These are phyloP conservation scores for Cerceris ruficornis DNA, from an alignment of 2,888 invertebrate species.

Conservation along the genomic window DNA sequence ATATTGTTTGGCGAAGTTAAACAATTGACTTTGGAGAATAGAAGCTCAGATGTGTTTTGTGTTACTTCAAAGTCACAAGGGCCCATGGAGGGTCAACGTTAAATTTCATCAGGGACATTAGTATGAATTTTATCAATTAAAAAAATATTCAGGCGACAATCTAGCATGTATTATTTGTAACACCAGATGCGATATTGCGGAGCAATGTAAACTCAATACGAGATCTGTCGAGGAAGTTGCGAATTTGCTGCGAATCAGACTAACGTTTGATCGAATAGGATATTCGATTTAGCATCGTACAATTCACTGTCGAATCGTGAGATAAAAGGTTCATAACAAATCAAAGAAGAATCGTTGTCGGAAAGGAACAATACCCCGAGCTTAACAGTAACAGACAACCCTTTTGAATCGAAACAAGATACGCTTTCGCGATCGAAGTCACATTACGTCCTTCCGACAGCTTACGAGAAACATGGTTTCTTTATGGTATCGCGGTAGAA, in stretches of 20 bases:
- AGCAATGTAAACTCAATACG: too few relatives aligned
- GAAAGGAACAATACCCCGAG: neutral
- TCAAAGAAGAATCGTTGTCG: neutral
- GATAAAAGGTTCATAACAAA: conserved; percentile 4
- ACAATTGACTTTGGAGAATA: too few relatives aligned
- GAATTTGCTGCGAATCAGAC: neutral
- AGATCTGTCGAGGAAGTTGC: neutral
- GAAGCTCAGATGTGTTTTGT: too few relatives aligned
- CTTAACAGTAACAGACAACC: conserved; percentile 7
- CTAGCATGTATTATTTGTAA: too few relatives aligned
- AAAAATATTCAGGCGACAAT: too few relatives aligned
- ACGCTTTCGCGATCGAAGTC: conserved; percentile 35
- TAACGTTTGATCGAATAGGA: neutral
- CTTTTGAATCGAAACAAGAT: conserved; percentile 28
- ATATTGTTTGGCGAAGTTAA: too few relatives aligned
- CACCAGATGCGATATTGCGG: too few relatives aligned
- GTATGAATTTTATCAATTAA: too few relatives aligned
- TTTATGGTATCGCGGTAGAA: conserved; percentile 8
- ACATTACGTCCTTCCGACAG: conserved; percentile 16
- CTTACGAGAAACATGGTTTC: conserved; percentile 14
- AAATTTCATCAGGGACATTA: too few relatives aligned
- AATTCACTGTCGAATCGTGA: neutral
- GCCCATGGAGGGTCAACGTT: too few relatives aligned
- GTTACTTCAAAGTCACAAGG: too few relatives aligned
- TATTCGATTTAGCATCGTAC: neutral